phyloP scores from a whole-genome alignment of 2,888 invertebrate species.

The Drosophila antonietae region DNA sequence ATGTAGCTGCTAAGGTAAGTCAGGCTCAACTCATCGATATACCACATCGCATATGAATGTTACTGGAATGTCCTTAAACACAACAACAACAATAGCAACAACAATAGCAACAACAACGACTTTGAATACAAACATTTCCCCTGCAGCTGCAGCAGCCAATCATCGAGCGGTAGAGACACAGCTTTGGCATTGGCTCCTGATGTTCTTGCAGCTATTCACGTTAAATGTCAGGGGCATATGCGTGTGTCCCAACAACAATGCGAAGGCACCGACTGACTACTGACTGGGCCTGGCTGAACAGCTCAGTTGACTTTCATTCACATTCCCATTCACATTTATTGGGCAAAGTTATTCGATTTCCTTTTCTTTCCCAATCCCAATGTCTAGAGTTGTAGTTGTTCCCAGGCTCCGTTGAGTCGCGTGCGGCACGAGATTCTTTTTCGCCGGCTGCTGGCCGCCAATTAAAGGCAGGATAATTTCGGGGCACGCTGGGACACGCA shows the following conservation, averaged over 20 bases:
- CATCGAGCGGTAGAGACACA: constrained; percentile 58
- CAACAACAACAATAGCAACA: background rate
- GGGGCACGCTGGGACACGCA: constrained; percentile 24
- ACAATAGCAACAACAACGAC: background rate
- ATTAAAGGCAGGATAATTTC: constrained; percentile 37
- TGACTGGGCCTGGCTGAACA: constrained; percentile 14
- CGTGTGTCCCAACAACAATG: constrained; percentile 40
- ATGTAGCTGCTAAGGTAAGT: constrained; percentile 67
- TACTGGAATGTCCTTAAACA: constrained; percentile 19
- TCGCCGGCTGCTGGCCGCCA: constrained; percentile 47
- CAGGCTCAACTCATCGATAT: background rate
- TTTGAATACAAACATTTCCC: constrained; percentile 20
- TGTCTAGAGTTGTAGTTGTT: constrained; percentile 10
- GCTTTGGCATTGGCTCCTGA: constrained; percentile 53
- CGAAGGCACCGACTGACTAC: constrained; percentile 1
- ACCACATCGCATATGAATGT: constrained; percentile 5
- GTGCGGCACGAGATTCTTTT: constrained; percentile 56
- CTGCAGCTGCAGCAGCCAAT: constrained; percentile 62
- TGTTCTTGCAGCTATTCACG: constrained; percentile 48
- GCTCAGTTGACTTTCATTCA: constrained; percentile 23
- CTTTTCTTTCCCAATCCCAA: constrained; percentile 7
- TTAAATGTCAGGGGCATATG: constrained; percentile 78
- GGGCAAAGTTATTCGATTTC: constrained; percentile 15
- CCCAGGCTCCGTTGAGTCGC: constrained; percentile 34
- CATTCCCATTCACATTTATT: background rate